Percentiles rank a stretch among this genome's conserved stretches.
Evolutionary conservation across 92 coral and sea anemone species (phyloP).

Genomic region (Parazoanthus darwini): DNA sequence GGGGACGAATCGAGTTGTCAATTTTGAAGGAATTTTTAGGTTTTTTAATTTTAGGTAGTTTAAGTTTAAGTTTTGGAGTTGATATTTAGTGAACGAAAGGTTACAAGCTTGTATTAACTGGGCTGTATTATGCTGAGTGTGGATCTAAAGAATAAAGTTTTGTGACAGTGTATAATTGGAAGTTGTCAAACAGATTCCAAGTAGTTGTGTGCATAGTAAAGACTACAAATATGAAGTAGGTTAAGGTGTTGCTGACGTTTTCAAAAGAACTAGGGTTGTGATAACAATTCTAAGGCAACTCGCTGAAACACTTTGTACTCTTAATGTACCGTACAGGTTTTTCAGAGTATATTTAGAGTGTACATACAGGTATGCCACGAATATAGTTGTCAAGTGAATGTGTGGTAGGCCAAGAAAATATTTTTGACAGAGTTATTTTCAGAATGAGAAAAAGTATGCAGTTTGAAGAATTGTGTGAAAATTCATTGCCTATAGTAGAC

Average conservation of each 20-base stretch:
- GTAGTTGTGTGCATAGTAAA: background rate
- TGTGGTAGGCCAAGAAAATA: conserved; percentile 25
- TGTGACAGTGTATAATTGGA: background rate
- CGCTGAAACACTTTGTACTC: background rate
- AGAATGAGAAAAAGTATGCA: background rate
- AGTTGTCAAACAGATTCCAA: background rate
- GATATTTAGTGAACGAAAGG: too few species aligned
- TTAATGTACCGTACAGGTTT: background rate
- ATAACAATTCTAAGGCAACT: background rate
- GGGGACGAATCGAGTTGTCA: too few species aligned
- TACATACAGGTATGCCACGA: conserved; percentile 7
- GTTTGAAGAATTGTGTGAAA: background rate
- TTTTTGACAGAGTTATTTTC: conserved; percentile 34
- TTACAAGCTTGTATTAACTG: background rate
- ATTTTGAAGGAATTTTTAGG: too few species aligned
- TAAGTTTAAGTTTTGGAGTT: too few species aligned
- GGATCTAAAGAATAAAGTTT: background rate
- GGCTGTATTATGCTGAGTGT: background rate
- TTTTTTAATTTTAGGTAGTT: too few species aligned
- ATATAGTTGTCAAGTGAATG: background rate
- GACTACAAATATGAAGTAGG: background rate
- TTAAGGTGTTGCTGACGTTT: background rate
- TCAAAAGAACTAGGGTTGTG: background rate
- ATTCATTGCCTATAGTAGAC: background rate
- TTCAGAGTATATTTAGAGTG: conserved; percentile 5